These are phyloP conservation scores for Digitonthophagus gazella DNA, from an alignment of 2,888 invertebrate genomes.

Conservation along the genomic window DNA sequence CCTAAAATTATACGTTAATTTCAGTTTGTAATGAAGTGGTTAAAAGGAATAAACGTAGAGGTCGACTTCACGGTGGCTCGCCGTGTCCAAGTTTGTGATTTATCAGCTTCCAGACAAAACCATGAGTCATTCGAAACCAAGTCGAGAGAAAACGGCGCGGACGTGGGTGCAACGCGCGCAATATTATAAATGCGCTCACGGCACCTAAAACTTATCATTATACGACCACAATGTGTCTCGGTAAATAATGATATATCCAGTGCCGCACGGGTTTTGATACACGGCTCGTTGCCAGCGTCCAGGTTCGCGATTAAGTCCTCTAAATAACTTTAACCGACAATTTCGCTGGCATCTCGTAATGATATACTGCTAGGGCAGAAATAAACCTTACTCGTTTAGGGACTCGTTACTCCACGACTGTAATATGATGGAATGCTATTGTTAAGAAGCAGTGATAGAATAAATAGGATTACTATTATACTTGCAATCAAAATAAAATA, in stretches of 20 bases:
- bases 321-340: not conserved
- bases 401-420: not conserved
- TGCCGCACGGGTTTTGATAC: conserved; percentile 7
- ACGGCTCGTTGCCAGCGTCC: not conserved
- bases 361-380: not conserved
- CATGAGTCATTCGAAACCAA: conserved; percentile 13
- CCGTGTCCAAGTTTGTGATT: conserved; percentile 9
- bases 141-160: conserved; percentile 1
- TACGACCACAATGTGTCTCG: conserved; percentile 15
- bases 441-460: not conserved
- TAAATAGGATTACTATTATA: too few relatives aligned
- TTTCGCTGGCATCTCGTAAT: not conserved
- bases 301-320: not conserved
- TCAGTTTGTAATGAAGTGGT: conserved; percentile 12
- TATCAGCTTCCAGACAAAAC: conserved; percentile 6
- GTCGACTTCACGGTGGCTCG: conserved; percentile 10
- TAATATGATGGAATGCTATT: not conserved
- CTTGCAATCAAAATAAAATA: too few relatives aligned
- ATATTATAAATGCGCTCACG: conserved; percentile 13
- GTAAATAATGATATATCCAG: conserved; percentile 13
- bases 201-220: conserved; percentile 15
- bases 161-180: conserved; percentile 11
- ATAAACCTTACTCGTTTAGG: not conserved
- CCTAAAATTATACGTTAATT: too few relatives aligned
- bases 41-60: conserved; percentile 1